Evolutionary conservation across 2,797 vertebrate species (phyloP).

Genomic region (Ptychobarbus kaznakovi): DNA sequence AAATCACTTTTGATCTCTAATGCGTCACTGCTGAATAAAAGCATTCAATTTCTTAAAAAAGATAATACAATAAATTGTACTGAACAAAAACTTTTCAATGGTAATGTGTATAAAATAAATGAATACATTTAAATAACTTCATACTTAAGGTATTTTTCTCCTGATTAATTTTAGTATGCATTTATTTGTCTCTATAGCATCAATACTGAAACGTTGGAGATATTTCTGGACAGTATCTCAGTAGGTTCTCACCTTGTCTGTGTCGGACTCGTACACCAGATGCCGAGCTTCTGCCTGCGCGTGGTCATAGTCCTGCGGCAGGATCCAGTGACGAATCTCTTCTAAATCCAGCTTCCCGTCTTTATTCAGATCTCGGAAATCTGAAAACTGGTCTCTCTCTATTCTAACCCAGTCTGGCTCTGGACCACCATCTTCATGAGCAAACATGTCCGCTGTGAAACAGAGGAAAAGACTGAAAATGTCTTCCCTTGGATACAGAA

Average conservation of each 20-base stretch:
- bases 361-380: slow-evolving; percentile 96
- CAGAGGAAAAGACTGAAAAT: neutral
- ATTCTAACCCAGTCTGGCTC: slow-evolving; percentile 96
- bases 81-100: neutral
- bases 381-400: slow-evolving; percentile 95
- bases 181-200: neutral
- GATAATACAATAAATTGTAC: neutral
- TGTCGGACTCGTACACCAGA: slow-evolving; percentile 93
- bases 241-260: slow-evolving; percentile 84
- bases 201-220: neutral
- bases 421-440: slow-evolving; percentile 90
- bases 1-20: neutral
- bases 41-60: too few relatives aligned
- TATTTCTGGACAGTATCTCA: neutral
- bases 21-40: neutral
- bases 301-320: slow-evolving; percentile 96
- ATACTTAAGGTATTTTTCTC: neutral
- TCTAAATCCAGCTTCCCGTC: slow-evolving; percentile 96
- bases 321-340: slow-evolving; percentile 97
- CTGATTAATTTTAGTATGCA: neutral
- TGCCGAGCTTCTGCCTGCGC: slow-evolving; percentile 95
- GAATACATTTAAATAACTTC: neutral
- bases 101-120: neutral
- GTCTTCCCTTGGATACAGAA: neutral
- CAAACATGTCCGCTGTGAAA: slow-evolving; percentile 95